Percentiles rank a stretch among this genome's conserved stretches.
Evolutionary conservation across 2,113 vertebrate genomes (phyloP).

Genomic region (Colius striatus): DNA sequence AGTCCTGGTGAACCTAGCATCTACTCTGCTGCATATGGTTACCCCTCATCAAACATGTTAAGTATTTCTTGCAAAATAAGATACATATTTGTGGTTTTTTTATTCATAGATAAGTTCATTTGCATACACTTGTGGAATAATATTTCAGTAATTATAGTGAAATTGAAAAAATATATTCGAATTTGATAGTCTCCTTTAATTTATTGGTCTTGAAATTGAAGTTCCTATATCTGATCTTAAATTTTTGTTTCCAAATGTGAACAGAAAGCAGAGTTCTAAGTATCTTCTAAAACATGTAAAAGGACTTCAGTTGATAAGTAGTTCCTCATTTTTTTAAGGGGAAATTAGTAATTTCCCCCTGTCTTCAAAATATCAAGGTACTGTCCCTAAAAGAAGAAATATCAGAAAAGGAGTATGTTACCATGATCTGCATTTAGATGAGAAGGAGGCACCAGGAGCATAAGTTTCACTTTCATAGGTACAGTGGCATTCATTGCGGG

Average conservation of each 20-base stretch:
- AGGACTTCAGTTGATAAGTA: background rate
- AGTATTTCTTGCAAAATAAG: background rate
- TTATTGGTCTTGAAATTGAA: background rate
- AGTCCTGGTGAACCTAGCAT: background rate
- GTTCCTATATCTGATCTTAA: background rate
- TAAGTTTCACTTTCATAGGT: slow-evolving; percentile 72
- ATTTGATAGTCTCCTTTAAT: background rate
- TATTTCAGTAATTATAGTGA: background rate
- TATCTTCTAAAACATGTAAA: background rate
- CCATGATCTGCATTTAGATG: slow-evolving; percentile 76
- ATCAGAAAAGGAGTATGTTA: slow-evolving; percentile 27
- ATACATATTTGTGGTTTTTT: background rate
- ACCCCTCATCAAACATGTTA: background rate
- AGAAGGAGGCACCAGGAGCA: slow-evolving; percentile 66
- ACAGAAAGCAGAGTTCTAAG: background rate
- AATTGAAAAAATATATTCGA: background rate
- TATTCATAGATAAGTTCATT: background rate
- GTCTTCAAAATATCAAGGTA: background rate
- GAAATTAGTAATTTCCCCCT: background rate
- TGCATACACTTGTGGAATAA: background rate
- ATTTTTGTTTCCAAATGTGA: background rate
- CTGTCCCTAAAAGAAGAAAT: background rate
- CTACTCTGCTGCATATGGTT: background rate
- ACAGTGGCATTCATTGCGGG: slow-evolving; percentile 72
- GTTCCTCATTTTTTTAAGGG: background rate